Base-by-base conservation (phyloP, 2,888 invertebrate genomes). In the Acanthoscelides obtectus region DNA sequence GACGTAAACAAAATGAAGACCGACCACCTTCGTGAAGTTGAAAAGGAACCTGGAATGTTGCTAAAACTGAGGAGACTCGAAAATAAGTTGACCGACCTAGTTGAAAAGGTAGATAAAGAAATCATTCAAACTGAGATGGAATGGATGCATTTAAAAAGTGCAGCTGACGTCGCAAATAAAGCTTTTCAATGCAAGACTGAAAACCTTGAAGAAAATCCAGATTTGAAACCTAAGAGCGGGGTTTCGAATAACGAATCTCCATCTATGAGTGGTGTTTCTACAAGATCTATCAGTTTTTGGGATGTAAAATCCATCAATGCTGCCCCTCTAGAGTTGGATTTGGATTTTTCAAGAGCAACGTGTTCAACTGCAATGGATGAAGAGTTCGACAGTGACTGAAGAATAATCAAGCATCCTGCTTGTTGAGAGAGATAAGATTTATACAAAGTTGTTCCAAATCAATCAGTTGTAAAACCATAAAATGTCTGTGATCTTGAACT, bases 71-170 rank as follows among this genome's bases (percentile, higher is more conserved):
- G 76, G 73, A 64, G 71, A 20, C 67, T 78, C 19, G 80, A 80
- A 72, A 63, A 72, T 69, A 73, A 72, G 21, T 72, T 80, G 20
- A 69, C 70, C 64, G 71, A 69, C n/a, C 22, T 79, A 22, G 68
- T 80, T 20, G 72, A 77, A 19, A 80, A 79, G 74, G 76, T 80
- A 19, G 77, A 81, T 69, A 76, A 73, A 68, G 80, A 80, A 77
- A 79, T 80, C 22, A 78, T 77, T 20, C 74, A 80, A 68, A 81
- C 79, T 0, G 80, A 80, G 64, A 73, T 81, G 2, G 80, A 81
- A 76, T 81, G 80, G 80, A 72, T 80, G 72, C 78, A 81, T 70
- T 72, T 81, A 66, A 78, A 77, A 72, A 77, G 72, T 72, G 70
- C 78, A 20, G 74, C 74, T 22, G 73, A 75, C 22, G 19, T 1